Percentiles rank a stretch among this genome's conserved stretches.
phyloP scores from a whole-genome alignment of 2,797 vertebrate species.

The Hippoglossus hippoglossus region DNA sequence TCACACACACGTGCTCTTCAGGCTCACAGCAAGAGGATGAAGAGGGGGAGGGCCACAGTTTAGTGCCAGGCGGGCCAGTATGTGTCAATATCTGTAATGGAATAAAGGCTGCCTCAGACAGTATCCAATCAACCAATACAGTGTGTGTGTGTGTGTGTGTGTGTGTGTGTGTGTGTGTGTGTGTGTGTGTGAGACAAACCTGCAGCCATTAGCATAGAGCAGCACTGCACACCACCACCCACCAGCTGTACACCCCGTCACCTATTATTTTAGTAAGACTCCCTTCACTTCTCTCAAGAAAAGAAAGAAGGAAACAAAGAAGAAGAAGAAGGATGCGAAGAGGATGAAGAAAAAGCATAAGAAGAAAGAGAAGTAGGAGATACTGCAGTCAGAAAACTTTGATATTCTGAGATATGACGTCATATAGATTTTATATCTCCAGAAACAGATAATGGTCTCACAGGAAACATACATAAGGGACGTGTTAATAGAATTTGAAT shows the following conservation, averaged over 20 bases:
- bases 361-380: no score
- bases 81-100: conserved; percentile 72
- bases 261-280: conserved; percentile 26
- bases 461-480: neutral
- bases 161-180: conserved; percentile 47
- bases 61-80: conserved; percentile 29
- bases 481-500: conserved; percentile 17
- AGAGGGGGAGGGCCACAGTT: conserved; percentile 19
- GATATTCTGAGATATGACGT: no score
- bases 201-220: conserved; percentile 60
- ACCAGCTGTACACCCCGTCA: conserved; percentile 6
- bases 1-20: conserved; percentile 14
- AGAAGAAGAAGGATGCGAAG: neutral
- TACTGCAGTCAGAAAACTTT: no score
- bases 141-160: conserved; percentile 47
- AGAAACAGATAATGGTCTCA: neutral
- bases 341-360: neutral
- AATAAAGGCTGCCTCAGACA: conserved; percentile 58
- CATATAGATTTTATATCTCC: no score
- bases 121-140: conserved; percentile 46
- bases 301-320: accelerated
- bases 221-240: conserved; percentile 4
- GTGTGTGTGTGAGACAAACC: conserved; percentile 27
- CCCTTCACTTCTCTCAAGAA: conserved; percentile 26
- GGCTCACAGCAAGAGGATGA: conserved; percentile 2